These are phyloP conservation scores for Molossus molossus DNA, from an alignment of 2,797 vertebrate species.

Conservation along the genomic window DNA sequence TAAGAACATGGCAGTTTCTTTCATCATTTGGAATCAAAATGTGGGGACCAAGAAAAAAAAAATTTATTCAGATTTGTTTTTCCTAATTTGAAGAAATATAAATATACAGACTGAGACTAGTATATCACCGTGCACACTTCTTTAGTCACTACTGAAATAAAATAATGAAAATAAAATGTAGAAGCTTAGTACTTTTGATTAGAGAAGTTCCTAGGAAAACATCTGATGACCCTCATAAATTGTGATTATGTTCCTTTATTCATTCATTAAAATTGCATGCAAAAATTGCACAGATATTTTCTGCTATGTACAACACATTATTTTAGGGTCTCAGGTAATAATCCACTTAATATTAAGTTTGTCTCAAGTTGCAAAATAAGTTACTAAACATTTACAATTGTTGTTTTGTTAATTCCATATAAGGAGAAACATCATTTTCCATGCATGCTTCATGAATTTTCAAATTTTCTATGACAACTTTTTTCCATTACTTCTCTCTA, in stretches of 20 bases:
- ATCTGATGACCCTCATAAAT: not conserved
- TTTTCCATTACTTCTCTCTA: constrained; percentile 57
- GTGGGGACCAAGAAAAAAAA: not conserved
- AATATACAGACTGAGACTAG: not conserved
- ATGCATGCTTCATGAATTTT: not conserved
- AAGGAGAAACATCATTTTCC: constrained; percentile 56
- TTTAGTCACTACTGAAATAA: constrained; percentile 11
- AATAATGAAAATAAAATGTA: not conserved
- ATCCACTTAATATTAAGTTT: constrained; percentile 12
- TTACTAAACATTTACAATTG: not conserved
- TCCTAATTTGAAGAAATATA: constrained; percentile 43
- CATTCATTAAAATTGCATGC: constrained; percentile 4
- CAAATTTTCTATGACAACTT: constrained; percentile 42
- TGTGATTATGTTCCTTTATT: not conserved
- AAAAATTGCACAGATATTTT: not conserved
- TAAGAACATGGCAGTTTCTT: constrained; percentile 37
- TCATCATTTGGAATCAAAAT: constrained; percentile 39
- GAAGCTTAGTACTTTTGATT: constrained; percentile 2
- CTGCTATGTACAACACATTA: not conserved
- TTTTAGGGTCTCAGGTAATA: not conserved
- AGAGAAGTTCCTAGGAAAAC: constrained; percentile 28
- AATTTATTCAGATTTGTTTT: constrained; percentile 18
- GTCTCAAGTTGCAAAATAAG: not conserved
- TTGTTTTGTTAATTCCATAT: not conserved
- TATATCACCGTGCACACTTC: not conserved